Conservation (phyloP, 2,113 vertebrate genomes). For the Phylloscopus trochilus region DNA sequence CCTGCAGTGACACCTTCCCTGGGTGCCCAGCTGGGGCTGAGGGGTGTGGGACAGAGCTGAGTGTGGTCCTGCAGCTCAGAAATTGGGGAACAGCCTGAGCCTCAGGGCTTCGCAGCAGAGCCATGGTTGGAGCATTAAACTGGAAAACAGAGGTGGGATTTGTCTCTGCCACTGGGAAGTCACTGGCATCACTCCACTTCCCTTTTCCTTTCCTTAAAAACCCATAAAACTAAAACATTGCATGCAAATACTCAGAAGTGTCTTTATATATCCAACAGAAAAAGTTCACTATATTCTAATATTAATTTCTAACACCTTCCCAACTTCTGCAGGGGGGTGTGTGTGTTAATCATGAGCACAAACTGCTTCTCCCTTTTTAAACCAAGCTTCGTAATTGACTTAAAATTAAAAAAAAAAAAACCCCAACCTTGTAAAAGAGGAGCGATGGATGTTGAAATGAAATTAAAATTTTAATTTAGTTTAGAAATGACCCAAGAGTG, state of each 20-base stretch:
- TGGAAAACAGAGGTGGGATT: neutral
- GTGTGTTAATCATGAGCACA: neutral
- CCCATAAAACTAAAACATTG: rapidly evolving
- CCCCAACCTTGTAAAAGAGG: neutral
- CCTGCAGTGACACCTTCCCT: neutral
- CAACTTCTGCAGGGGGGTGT: neutral
- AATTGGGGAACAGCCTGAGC: neutral
- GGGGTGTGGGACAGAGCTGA: neutral
- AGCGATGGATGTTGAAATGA: slow-evolving; percentile 22
- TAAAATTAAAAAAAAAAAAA: neutral
- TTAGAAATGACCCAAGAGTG: slow-evolving; percentile 19
- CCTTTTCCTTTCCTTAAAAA: neutral
- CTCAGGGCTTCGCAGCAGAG: neutral
- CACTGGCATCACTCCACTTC: neutral
- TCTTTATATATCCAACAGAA: neutral
- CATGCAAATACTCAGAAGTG: neutral
- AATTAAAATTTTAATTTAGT: slow-evolving; percentile 46
- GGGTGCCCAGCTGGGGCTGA: neutral
- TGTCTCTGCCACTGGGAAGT: neutral
- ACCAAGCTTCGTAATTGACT: neutral
- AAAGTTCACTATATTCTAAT: neutral
- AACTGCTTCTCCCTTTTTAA: neutral
- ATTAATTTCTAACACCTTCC: neutral
- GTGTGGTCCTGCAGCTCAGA: neutral
- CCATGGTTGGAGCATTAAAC: neutral